Percentiles rank a stretch among this genome's conserved stretches.
phyloP scores from a whole-genome alignment of 2,113 vertebrate species.

The Seriola rivoliana region DNA sequence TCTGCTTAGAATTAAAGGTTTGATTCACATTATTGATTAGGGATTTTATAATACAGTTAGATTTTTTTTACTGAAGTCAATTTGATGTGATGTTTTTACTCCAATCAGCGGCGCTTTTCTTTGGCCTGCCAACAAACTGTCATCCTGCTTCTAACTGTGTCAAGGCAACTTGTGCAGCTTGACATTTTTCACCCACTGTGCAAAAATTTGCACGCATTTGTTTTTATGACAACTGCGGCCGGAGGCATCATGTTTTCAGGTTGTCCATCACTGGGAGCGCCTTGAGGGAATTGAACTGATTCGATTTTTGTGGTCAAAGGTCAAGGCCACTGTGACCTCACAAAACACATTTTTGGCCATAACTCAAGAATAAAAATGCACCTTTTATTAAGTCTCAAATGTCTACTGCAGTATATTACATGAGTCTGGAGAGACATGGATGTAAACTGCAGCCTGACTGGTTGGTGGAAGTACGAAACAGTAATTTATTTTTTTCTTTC shows the following conservation, averaged over 20 bases:
- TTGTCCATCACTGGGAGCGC: too few relatives aligned
- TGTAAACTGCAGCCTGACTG: too few relatives aligned
- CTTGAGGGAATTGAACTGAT: too few relatives aligned
- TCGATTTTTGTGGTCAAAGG: too few relatives aligned
- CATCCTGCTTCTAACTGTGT: not conserved
- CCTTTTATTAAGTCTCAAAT: too few relatives aligned
- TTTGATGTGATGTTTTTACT: not conserved
- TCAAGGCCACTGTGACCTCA: too few relatives aligned
- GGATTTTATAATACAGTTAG: not conserved
- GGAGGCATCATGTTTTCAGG: too few relatives aligned
- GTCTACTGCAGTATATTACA: too few relatives aligned
- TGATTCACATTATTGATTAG: not conserved
- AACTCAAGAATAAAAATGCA: too few relatives aligned
- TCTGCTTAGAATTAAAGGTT: not conserved
- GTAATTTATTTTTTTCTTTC: not conserved
- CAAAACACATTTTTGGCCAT: too few relatives aligned
- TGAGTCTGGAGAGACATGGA: too few relatives aligned
- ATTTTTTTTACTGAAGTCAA: not conserved
- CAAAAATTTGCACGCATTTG: constrained; percentile 5
- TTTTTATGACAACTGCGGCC: not conserved
- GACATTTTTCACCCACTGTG: not conserved
- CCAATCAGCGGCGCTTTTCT: not conserved
- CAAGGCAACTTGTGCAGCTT: not conserved
- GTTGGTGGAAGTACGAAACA: too few relatives aligned
- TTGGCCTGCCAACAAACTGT: not conserved